Percentiles rank a stretch among this genome's conserved stretches.
phyloP scores from a whole-genome alignment of 2,797 vertebrate species.

The Selene dorsalis region DNA sequence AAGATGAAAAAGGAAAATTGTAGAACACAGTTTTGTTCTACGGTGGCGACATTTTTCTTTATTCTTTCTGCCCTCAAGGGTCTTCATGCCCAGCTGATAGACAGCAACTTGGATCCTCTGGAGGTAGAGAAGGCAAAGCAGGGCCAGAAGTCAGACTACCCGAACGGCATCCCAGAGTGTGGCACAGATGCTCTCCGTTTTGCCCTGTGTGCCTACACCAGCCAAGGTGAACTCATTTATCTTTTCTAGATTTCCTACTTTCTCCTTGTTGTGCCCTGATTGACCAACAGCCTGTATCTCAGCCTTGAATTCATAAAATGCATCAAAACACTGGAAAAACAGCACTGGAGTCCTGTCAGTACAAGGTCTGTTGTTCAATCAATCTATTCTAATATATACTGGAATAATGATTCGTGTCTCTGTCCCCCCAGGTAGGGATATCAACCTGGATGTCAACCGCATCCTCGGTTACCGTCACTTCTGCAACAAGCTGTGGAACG shows the following conservation, averaged over 20 bases:
- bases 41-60: conserved; percentile 9
- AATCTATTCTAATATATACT: conserved; percentile 7
- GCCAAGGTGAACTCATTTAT: conserved; percentile 83
- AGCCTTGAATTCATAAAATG: conserved; percentile 24
- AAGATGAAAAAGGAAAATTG: conserved; percentile 12
- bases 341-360: neutral
- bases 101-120: conserved; percentile 91
- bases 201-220: conserved; percentile 88
- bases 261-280: conserved; percentile 1
- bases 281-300: conserved; percentile 17
- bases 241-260: conserved; percentile 10
- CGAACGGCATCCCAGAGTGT: conserved; percentile 88
- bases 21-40: conserved; percentile 17
- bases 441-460: conserved; percentile 95
- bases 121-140: conserved; percentile 91
- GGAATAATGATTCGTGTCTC: conserved; percentile 5
- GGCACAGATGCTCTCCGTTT: conserved; percentile 89
- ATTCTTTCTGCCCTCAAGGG: conserved; percentile 78
- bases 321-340: neutral
- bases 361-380: neutral
- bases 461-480: conserved; percentile 94
- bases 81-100: conserved; percentile 86
- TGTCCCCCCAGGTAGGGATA: conserved; percentile 87
- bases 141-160: conserved; percentile 90
- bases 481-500: conserved; percentile 97